These are phyloP conservation scores for Charaxes varanes DNA, from an alignment of 1,140 invertebrate species.

Conservation along the genomic window DNA sequence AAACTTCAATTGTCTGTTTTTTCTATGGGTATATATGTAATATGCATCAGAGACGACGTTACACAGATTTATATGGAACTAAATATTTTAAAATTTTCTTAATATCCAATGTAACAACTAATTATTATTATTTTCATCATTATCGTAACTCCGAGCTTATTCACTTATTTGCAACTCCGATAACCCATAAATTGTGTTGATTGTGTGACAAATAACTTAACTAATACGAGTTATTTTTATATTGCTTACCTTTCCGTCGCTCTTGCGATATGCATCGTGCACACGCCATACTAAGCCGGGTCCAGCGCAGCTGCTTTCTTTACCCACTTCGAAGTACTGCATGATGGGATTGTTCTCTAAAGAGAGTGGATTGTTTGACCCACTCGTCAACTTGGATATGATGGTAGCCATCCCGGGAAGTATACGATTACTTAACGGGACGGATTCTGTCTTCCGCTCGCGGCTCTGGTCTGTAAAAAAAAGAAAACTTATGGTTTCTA, in stretches of 20 bases:
- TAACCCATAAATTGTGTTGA: no score
- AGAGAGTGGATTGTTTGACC: slow-evolving; percentile 64
- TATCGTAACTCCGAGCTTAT: no score
- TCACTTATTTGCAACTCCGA: no score
- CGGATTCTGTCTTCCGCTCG: slow-evolving; percentile 16
- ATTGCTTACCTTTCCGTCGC: slow-evolving; percentile 89
- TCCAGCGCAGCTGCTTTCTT: slow-evolving; percentile 89
- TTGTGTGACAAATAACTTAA: no score
- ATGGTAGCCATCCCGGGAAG: slow-evolving; percentile 71
- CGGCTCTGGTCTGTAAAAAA: slow-evolving; percentile 16
- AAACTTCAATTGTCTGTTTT: no score
- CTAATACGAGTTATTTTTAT: neutral
- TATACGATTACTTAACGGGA: slow-evolving; percentile 28
- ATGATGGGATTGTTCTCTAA: slow-evolving; percentile 89
- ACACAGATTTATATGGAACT: no score
- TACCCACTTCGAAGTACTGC: slow-evolving; percentile 92
- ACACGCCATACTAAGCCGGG: slow-evolving; percentile 95
- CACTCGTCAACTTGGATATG: slow-evolving; percentile 85
- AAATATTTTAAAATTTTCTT: no score
- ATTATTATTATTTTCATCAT: no score
- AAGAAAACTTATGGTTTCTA: neutral
- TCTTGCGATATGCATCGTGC: slow-evolving; percentile 91
- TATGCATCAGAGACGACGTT: no score
- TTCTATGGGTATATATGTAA: no score
- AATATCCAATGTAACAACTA: no score